Evolutionary conservation across 2,888 invertebrate species (phyloP), one percentile per base, ranked within the genome.

Genomic region (Brassicogethes aeneus): DNA sequence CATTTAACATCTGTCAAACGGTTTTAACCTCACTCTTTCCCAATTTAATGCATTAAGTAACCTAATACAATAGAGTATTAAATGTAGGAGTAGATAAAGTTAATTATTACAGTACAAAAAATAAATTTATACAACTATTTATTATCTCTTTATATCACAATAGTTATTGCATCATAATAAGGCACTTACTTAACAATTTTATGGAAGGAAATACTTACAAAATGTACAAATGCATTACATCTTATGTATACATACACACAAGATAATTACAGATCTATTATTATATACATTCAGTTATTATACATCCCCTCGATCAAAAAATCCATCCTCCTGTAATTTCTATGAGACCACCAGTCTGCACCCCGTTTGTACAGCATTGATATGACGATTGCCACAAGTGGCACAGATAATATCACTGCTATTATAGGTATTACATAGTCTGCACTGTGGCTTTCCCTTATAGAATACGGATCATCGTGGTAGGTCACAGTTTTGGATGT

Each of bases 301-400:
- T 90, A 90, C 84, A 90, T 88, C 55, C 89, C 90, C 66, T 90
- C 89, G 41, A 90, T 82, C 10, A 90, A 73, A 60, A 86, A 89
- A 66, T 90, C 89, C 88, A 90, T 89, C 61, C 88, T 74, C 47
- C 85, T 78, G 58, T 90, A 90, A 65, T 90, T 88, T 52, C 89
- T 75, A 50, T 88, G 85, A 54, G 82, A 80, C 87, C 89, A 89
- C 61, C 85, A 85, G 60, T 89, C 88, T 52, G 80, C 73, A n/a
- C 86, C 80, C 49, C 80, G 71, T 51, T 79, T 79, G 43, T 82
- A 72, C 15, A 80, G 71, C 62, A 83, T 72, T 43, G 80, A 79
- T 13, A 80, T 74, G 36, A 82, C 69, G 34, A 82, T 73, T 30
- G 80, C 77, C 51, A 87, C 77, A 61, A 87, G 72, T 3, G 88